Evolutionary conservation across 2,797 vertebrate genomes (phyloP).

Genomic region (Myiotriccus ornatus): DNA sequence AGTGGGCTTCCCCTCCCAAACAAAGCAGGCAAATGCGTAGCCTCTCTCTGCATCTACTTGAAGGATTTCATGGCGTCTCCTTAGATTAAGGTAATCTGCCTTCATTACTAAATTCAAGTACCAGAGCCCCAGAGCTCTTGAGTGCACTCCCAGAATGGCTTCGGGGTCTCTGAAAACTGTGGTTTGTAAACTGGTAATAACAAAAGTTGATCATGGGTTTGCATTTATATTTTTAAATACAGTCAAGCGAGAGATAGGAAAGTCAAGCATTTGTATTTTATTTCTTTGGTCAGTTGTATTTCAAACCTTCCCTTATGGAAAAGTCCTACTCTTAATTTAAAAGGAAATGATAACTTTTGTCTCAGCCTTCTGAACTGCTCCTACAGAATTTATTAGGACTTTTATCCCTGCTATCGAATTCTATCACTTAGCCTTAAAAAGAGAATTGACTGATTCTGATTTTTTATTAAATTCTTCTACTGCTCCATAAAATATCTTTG

Average conservation of each 20-base stretch:
- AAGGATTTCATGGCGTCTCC: slow-evolving; percentile 63
- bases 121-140: background rate
- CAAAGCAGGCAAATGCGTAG: background rate
- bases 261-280: background rate
- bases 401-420: slow-evolving; percentile 6
- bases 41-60: background rate
- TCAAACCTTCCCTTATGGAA: background rate
- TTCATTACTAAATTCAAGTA: slow-evolving; percentile 44
- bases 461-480: slow-evolving; percentile 33
- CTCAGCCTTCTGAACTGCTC: background rate
- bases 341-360: background rate
- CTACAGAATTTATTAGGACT: slow-evolving; percentile 11
- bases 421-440: slow-evolving; percentile 12
- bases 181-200: background rate
- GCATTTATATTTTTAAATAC: background rate
- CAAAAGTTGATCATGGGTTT: background rate
- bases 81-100: slow-evolving; percentile 63
- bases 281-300: background rate
- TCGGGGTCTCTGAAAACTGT: background rate
- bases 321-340: slow-evolving; percentile 3
- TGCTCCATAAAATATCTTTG: background rate
- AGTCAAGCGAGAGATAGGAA: background rate
- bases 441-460: background rate
- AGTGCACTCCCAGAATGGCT: background rate
- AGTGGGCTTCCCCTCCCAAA: slow-evolving; percentile 21